Evolutionary conservation across 2,888 invertebrate genomes (phyloP), one percentile per base, ranked within the genome.

Genomic region (Hirtodrosophila histrioides): DNA sequence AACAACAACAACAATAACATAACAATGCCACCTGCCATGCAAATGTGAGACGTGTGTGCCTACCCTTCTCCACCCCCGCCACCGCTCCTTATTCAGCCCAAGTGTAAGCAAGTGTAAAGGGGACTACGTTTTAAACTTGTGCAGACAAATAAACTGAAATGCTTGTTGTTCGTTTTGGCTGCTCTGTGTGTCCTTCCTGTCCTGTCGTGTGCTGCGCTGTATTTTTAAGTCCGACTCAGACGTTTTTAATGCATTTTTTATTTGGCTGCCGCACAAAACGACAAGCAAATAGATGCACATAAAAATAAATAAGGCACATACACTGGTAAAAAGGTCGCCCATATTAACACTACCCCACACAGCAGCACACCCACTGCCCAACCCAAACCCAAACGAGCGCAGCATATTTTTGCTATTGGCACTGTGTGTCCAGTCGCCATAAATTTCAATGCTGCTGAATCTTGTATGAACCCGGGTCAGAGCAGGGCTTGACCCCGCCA

Each of bases 181-280:
- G 45, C 10, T 35, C 17, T 69, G 56, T 57, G 54, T 46, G 61
- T 58, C 58, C 70, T 49, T 50, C 36, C 44, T 17, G 17, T 17
- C 17, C 17, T 17, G 17, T 17, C 17, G 1, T 17, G 17, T 17
- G 17, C 17, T 17, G 17, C 17, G 17, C 17, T 17, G 17, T 17
- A 17, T 17, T 17, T 17, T 17, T 17, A 37, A 35, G 54, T 44
- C 62, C 74, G 65, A 60, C 69, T 71, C 83, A 84, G 84, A 84
- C 84, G 69, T 82, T 87, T 84, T 84, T 84, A 84, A 84, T 84
- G 84, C 84, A 84, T 84, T 84, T 84, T 84, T 84, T 84, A 84
- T 84, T 86, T 70, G 87, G 72, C 72, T 82, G 82, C 66, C 81
- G 64, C 78, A 74, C 70, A 78, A 79, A 77, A 75, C 72, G 77